A percentile compares a stretch with the other conserved stretches of the same genome.
phyloP scores from a whole-genome alignment of 2,888 invertebrate species.

The Hirtodrosophila confusa region DNA sequence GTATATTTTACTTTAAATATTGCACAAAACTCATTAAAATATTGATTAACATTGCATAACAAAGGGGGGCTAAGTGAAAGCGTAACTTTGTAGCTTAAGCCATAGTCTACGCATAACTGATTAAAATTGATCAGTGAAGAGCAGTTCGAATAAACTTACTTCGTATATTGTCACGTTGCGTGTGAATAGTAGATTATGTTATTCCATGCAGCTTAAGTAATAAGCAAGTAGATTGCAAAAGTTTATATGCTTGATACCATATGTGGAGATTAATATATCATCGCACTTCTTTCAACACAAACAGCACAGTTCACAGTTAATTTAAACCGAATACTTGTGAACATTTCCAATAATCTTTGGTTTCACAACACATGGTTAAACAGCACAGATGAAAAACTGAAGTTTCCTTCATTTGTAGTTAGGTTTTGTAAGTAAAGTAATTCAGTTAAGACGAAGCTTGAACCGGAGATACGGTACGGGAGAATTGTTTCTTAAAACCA shows the following conservation, averaged over 20 bases:
- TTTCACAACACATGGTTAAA: slow-evolving; percentile 20
- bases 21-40: not conserved
- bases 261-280: slow-evolving; percentile 21
- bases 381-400: slow-evolving; percentile 22
- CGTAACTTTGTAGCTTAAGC: slow-evolving; percentile 16
- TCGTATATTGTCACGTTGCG: slow-evolving; percentile 64
- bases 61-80: slow-evolving; percentile 36
- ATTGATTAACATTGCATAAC: slow-evolving; percentile 10
- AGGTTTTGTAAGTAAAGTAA: slow-evolving; percentile 11
- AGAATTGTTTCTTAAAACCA: slow-evolving; percentile 27
- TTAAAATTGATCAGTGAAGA: slow-evolving; percentile 38
- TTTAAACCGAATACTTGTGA: slow-evolving; percentile 12
- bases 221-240: slow-evolving; percentile 36
- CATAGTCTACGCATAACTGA: slow-evolving; percentile 24
- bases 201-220: slow-evolving; percentile 57
- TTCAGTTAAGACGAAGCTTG: slow-evolving; percentile 30
- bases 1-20: too few relatives aligned
- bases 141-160: slow-evolving; percentile 49
- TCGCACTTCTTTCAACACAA: slow-evolving; percentile 26
- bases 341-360: slow-evolving; percentile 9
- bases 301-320: slow-evolving; percentile 28
- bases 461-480: slow-evolving; percentile 34
- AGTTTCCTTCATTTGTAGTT: slow-evolving; percentile 22
- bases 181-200: slow-evolving; percentile 48
- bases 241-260: slow-evolving; percentile 42